phyloP scores from a whole-genome alignment of 2,113 vertebrate genomes.

The Petroica traversi region DNA sequence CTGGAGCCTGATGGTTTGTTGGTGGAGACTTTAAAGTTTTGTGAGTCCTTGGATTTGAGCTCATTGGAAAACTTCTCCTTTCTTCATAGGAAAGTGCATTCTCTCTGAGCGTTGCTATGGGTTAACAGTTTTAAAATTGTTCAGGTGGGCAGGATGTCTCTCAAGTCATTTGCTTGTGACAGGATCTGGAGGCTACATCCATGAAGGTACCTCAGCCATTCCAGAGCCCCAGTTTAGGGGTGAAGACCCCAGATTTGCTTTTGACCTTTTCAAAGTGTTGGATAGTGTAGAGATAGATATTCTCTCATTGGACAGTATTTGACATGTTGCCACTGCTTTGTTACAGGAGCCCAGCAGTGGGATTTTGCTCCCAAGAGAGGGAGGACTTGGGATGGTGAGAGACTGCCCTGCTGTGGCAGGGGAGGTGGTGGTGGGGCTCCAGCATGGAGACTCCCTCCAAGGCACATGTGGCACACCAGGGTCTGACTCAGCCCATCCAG shows the following conservation, averaged over 20 bases:
- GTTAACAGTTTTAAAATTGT: background rate
- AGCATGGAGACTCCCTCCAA: background rate
- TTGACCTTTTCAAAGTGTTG: background rate
- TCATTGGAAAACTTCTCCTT: background rate
- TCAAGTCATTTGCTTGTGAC: background rate
- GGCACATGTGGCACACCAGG: background rate
- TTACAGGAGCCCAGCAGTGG: background rate
- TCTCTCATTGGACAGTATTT: background rate
- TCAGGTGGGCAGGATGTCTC: background rate
- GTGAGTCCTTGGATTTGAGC: background rate
- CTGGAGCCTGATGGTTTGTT: background rate
- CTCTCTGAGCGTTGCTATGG: background rate
- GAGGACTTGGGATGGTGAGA: background rate
- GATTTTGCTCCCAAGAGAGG: background rate
- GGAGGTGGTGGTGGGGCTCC: background rate
- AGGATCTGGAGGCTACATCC: background rate
- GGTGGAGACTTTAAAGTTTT: background rate
- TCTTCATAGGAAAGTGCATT: background rate
- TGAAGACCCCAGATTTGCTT: background rate
- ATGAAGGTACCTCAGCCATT: accelerated
- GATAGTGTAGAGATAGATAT: no score
- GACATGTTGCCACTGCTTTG: background rate
- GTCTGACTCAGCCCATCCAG: background rate
- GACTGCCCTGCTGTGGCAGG: background rate
- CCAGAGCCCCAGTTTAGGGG: background rate